These are phyloP conservation scores for Cercopithecus petaurista DNA, from an alignment of 2,797 vertebrate genomes.

Conservation along the genomic window DNA sequence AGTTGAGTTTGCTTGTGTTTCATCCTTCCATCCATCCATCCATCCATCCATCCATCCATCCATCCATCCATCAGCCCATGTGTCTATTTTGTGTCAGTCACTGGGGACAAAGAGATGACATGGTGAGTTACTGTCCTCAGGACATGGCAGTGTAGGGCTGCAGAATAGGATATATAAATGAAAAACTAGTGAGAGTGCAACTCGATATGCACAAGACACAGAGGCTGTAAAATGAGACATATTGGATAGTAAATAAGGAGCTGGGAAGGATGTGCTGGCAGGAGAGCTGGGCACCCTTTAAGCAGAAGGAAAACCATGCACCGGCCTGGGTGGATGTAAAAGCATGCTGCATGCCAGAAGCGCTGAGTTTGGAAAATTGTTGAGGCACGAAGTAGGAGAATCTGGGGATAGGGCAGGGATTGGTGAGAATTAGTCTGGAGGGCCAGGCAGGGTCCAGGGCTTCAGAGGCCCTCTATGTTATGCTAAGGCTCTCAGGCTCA, in stretches of 20 bases:
- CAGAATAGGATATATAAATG: background rate
- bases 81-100: background rate
- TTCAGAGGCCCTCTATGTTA: background rate
- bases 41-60: too few relatives aligned
- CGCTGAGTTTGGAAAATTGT: too few relatives aligned
- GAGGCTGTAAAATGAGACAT: background rate
- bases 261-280: background rate
- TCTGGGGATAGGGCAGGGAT: background rate
- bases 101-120: background rate
- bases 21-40: too few relatives aligned
- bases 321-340: rapidly evolving
- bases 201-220: background rate
- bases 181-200: background rate
- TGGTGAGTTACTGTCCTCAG: background rate
- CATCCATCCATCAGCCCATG: too few relatives aligned
- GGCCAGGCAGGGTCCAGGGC: too few relatives aligned
- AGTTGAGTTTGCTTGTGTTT: background rate
- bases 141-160: background rate
- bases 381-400: background rate
- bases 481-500: background rate
- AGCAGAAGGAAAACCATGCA: background rate
- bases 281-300: background rate
- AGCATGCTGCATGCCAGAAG: background rate
- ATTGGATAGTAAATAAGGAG: background rate
- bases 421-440: background rate